These are phyloP conservation scores for Artibeus jamaicensis DNA, from an alignment of 2,797 vertebrate genomes.

Conservation along the genomic window DNA sequence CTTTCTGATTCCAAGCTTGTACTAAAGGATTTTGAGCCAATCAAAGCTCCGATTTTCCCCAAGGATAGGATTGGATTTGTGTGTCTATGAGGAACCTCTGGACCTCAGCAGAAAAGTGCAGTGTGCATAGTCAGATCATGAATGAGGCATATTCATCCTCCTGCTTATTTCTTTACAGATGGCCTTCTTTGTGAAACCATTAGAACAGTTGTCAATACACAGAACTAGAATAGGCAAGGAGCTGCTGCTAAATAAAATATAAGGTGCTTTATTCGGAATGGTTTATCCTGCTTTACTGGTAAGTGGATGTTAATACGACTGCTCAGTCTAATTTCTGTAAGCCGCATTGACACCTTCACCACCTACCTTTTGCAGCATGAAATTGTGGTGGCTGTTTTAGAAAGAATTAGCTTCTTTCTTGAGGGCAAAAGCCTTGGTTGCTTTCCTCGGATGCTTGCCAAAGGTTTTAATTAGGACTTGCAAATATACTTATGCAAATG, in stretches of 20 bases:
- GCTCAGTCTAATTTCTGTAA: conserved; percentile 31
- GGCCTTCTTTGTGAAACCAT: background rate
- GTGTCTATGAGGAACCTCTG: background rate
- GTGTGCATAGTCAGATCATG: background rate
- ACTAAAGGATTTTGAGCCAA: background rate
- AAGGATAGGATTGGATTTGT: background rate
- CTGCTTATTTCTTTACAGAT: background rate
- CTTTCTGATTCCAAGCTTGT: background rate
- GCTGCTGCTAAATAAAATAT: conserved; percentile 39
- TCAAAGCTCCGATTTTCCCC: background rate
- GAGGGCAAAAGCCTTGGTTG: conserved; percentile 52
- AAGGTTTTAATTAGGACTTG: conserved; percentile 39
- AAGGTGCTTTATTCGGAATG: conserved; percentile 27
- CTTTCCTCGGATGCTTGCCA: conserved; percentile 11
- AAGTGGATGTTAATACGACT: conserved; percentile 17
- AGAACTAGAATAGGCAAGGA: background rate
- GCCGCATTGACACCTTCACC: background rate
- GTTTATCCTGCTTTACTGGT: conserved; percentile 30
- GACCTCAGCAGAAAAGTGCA: background rate
- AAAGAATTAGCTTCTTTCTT: conserved; percentile 51
- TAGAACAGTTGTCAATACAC: background rate
- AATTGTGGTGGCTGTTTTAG: background rate
- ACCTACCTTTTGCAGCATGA: background rate
- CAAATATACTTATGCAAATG: conserved; percentile 55
- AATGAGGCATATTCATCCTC: background rate